These are phyloP conservation scores for Halichoeres trimaculatus DNA, from an alignment of 2,113 vertebrate genomes.

Conservation along the genomic window DNA sequence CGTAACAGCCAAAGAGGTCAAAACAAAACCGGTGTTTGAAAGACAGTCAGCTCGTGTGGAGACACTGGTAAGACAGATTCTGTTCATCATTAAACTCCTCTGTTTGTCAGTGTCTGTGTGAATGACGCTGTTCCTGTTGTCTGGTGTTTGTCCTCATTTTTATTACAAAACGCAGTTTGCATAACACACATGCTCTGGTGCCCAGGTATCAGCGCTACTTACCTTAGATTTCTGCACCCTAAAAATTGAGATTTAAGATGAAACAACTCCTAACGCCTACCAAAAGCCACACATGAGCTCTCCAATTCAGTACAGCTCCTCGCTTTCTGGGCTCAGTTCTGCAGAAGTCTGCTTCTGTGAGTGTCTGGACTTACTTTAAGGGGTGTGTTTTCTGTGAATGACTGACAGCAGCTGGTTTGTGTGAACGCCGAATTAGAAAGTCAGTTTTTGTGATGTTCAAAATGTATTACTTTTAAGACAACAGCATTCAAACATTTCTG, in stretches of 20 bases:
- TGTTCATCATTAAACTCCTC: no score
- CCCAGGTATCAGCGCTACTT: not conserved
- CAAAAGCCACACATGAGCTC: not conserved
- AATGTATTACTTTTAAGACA: not conserved
- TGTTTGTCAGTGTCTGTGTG: not conserved
- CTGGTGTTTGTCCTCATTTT: not conserved
- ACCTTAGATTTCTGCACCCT: not conserved
- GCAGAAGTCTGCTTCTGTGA: not conserved
- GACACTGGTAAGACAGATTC: not conserved
- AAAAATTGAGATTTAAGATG: not conserved
- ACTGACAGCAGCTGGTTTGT: not conserved
- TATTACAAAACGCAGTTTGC: slow-evolving; percentile 3
- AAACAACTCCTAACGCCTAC: not conserved
- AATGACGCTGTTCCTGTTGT: not conserved
- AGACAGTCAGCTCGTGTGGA: not conserved
- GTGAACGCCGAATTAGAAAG: not conserved
- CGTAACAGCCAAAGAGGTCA: slow-evolving; percentile 38
- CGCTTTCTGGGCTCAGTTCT: not conserved
- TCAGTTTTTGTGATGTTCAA: not conserved
- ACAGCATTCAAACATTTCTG: not conserved
- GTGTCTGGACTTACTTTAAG: not conserved
- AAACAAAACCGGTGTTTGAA: slow-evolving; percentile 31
- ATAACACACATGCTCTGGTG: slow-evolving; percentile 7
- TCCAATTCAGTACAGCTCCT: no score
- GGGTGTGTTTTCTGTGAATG: not conserved